A percentile compares a stretch with the other conserved stretches of the same genome.
These are phyloP conservation scores for Phaethornis superciliosus DNA, from an alignment of 2,113 vertebrate genomes.

Conservation along the genomic window DNA sequence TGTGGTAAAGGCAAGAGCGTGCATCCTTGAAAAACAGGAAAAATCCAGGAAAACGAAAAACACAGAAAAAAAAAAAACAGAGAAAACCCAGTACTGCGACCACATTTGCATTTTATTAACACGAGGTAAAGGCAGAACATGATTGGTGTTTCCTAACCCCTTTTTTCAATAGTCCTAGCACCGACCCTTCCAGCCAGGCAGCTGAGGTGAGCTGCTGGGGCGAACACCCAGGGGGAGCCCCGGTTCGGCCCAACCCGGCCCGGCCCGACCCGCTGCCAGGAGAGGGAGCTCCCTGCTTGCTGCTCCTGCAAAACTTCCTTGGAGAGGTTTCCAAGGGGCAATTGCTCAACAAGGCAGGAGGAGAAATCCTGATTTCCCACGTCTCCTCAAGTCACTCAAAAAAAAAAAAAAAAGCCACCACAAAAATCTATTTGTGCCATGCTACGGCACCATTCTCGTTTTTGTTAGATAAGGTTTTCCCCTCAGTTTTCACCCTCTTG, in stretches of 20 bases:
- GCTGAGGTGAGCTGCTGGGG: background rate
- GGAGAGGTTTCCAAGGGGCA: fast-evolving
- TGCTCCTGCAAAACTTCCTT: fast-evolving
- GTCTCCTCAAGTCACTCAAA: background rate
- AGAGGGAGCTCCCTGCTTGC: background rate
- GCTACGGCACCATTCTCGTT: background rate
- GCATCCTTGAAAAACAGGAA: too few species aligned
- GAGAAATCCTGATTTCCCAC: fast-evolving
- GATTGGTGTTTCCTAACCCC: fast-evolving
- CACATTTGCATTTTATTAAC: fast-evolving
- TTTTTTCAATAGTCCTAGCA: fast-evolving
- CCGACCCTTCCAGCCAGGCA: background rate
- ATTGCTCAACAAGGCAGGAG: fast-evolving
- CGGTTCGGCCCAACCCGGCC: background rate
- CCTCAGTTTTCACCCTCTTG: fast-evolving
- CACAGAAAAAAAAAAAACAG: too few species aligned
- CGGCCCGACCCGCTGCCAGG: background rate
- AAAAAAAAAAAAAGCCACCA: background rate
- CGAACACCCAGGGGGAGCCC: too few species aligned
- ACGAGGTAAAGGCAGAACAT: background rate
- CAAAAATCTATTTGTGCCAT: too few species aligned
- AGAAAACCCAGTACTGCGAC: background rate
- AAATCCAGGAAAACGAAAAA: too few species aligned
- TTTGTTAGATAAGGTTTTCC: background rate
- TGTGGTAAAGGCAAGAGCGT: fast-evolving